phyloP scores from a whole-genome alignment of 2,113 vertebrate species.

The Acanthisitta chloris region DNA sequence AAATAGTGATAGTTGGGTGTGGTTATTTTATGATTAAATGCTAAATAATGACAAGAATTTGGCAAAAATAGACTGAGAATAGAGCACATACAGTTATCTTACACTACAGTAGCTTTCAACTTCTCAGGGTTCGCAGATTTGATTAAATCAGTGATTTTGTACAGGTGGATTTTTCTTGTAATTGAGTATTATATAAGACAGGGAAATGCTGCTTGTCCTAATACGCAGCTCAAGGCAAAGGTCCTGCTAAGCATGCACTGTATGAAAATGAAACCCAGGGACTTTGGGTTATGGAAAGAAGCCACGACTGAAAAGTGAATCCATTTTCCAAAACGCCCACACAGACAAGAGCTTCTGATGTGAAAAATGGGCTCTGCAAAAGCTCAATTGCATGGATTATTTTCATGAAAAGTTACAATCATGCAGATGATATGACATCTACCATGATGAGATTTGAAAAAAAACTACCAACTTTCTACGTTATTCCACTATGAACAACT shows the following conservation, averaged over 20 bases:
- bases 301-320: slow-evolving; percentile 67
- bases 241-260: not conserved
- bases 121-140: not conserved
- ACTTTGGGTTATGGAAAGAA: slow-evolving; percentile 53
- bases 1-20: not conserved
- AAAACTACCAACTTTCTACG: not conserved
- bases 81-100: not conserved
- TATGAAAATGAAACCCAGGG: slow-evolving; percentile 45
- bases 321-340: slow-evolving; percentile 74
- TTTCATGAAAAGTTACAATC: slow-evolving; percentile 50
- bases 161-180: not conserved
- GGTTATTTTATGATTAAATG: not conserved
- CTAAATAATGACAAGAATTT: not conserved
- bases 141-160: not conserved
- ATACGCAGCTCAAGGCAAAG: not conserved
- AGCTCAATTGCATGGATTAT: slow-evolving; percentile 64
- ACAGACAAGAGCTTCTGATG: slow-evolving; percentile 70
- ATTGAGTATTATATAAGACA: not conserved
- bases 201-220: not conserved
- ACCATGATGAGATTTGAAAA: not conserved
- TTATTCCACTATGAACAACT: not conserved
- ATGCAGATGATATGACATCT: slow-evolving; percentile 33
- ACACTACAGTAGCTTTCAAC: not conserved
- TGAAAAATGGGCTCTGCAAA: slow-evolving; percentile 68
- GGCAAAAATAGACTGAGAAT: not conserved